Evolutionary conservation across 2,113 vertebrate species (phyloP).

Genomic region (Muntiacus reevesi): DNA sequence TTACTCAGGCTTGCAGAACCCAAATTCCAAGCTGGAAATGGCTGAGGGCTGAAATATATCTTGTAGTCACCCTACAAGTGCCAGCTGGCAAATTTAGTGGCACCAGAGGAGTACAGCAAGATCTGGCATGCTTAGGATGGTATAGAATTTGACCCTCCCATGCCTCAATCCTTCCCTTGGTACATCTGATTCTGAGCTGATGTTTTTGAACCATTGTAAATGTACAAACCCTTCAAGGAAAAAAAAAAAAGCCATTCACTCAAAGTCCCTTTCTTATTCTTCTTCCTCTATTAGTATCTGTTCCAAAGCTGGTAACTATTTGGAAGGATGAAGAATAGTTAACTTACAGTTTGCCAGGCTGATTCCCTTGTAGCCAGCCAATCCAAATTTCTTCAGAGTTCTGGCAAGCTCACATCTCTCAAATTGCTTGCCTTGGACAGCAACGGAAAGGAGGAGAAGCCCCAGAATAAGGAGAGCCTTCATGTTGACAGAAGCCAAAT

Average conservation of each 20-base stretch:
- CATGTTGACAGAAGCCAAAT: conserved; percentile 5
- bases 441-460: conserved; percentile 63
- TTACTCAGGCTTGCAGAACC: background rate
- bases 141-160: background rate
- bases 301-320: background rate
- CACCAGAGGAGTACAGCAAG: background rate
- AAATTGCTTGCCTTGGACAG: conserved; percentile 63
- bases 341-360: conserved; percentile 78
- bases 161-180: background rate
- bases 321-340: background rate
- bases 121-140: background rate
- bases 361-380: conserved; percentile 60
- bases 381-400: conserved; percentile 51
- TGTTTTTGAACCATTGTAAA: background rate
- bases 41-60: background rate
- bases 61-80: background rate
- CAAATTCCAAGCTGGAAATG: background rate
- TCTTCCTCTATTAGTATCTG: background rate
- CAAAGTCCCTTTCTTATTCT: background rate
- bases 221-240: background rate
- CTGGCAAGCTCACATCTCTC: conserved; percentile 76
- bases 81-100: background rate
- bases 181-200: background rate
- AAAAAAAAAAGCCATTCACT: background rate
- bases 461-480: conserved; percentile 36